Conservation (phyloP, 2,797 vertebrate genomes). For the Morelia viridis region DNA sequence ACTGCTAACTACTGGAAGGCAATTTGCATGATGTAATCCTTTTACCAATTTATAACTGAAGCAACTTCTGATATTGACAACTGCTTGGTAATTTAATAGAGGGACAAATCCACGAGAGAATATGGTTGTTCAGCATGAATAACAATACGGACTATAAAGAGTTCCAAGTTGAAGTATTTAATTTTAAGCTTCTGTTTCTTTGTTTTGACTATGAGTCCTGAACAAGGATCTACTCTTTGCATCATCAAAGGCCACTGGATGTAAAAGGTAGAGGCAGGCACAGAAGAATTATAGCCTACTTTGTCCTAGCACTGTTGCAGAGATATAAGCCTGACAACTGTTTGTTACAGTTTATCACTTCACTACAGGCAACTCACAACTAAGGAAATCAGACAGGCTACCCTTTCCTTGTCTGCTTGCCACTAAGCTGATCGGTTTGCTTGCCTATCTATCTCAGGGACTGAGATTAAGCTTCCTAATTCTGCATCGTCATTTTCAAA, state of each 20-base stretch:
- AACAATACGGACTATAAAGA: background rate
- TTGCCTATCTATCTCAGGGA: background rate
- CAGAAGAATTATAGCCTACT: background rate
- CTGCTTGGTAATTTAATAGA: background rate
- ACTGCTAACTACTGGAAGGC: background rate
- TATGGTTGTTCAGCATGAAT: background rate
- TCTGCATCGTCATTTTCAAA: conserved; percentile 5
- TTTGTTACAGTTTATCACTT: too few relatives aligned
- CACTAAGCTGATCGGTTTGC: background rate
- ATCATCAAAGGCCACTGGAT: background rate
- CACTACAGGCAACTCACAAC: background rate
- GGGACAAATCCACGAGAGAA: background rate
- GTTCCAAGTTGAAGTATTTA: background rate
- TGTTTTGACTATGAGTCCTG: background rate
- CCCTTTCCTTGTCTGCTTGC: background rate
- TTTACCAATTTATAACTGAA: background rate
- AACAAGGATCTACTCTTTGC: background rate
- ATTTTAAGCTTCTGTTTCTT: background rate
- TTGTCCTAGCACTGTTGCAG: background rate
- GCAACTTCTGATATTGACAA: background rate
- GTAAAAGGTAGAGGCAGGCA: background rate
- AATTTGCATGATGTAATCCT: background rate
- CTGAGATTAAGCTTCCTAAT: conserved; percentile 2
- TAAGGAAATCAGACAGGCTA: background rate
- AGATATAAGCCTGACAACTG: background rate